phyloP scores from a whole-genome alignment of 2,888 invertebrate genomes.

The Axea sp. region DNA sequence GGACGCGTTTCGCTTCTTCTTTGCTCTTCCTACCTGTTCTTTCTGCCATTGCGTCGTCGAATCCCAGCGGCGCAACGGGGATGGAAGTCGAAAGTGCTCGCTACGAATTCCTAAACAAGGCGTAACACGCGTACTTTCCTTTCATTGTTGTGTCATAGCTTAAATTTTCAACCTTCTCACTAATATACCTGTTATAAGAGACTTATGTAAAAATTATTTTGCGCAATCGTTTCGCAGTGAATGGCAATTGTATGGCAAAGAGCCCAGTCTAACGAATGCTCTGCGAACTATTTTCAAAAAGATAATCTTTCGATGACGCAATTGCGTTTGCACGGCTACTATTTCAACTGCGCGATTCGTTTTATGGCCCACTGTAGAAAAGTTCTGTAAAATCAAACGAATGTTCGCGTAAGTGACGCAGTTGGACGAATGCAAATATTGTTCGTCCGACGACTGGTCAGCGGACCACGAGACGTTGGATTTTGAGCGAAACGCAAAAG shows the following conservation, averaged over 20 bases:
- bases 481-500: too few relatives aligned
- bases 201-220: conserved; percentile 13
- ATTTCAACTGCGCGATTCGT: not conserved
- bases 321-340: not conserved
- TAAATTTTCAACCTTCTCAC: conserved; percentile 13
- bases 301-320: not conserved
- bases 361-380: not conserved
- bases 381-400: too few relatives aligned
- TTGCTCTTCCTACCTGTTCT: too few relatives aligned
- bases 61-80: conserved; percentile 25
- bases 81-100: conserved; percentile 45
- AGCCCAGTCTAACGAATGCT: not conserved
- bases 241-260: conserved; percentile 14
- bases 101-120: conserved; percentile 31
- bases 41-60: conserved; percentile 11
- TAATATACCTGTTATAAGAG: conserved; percentile 10
- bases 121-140: conserved; percentile 49
- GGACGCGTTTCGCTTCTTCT: too few relatives aligned
- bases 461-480: too few relatives aligned
- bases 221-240: conserved; percentile 14
- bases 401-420: too few relatives aligned
- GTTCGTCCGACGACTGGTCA: too few relatives aligned
- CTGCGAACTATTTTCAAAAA: not conserved
- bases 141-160: conserved; percentile 48
- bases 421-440: not conserved